Evolutionary conservation across 2,113 vertebrate genomes (phyloP), one percentile per base, ranked within the genome.

Genomic region (Pandion haliaetus): DNA sequence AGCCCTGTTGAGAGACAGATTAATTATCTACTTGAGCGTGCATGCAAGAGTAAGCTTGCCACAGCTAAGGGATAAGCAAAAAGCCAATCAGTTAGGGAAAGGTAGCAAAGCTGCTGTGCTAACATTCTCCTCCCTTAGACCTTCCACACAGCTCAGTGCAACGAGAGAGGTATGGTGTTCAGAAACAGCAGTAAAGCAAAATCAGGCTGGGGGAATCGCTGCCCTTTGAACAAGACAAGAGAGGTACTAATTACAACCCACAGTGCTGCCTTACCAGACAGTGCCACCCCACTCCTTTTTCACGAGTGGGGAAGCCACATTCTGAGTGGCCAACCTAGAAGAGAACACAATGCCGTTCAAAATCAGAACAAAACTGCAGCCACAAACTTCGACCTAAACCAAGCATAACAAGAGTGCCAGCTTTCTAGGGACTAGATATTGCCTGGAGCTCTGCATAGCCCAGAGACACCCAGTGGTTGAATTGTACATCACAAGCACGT

Each of bases 391-490:
- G 0, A 18, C 54, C 34, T 58, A 40, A 69, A 74, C 3, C 28
- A 62, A 88, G 44, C 20, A 8, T 2, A 44, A 29, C 28, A 44
- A 38, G 18, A 40, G 73, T 4, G 38, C n/a, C 45, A 72, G 42
- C 42, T 83, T 86, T 58, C 67, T 13, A 67, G 50, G 69, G 45
- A 81, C 23, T n/a, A 10, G 23, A 47, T 23, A 44, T 8, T 55
- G 57, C 52, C 62, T 26, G 49, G 61, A 89, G 86, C 57, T 54
- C 61, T 21, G 70, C 52, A 79, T 1, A 31, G 73, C 83, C 65
- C 81, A 82, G 95, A 91, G 91, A 90, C 87, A 89, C 78, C 84
- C 93, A 72, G 84, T 66, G 87, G 81, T 25, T 69, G 77, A 65
- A 79, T 20, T 2, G 3, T 47, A 80, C 74, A 90, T 59, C 81